Base-by-base conservation (phyloP, 2,113 vertebrate species). In the Elgaria multicarinata region DNA sequence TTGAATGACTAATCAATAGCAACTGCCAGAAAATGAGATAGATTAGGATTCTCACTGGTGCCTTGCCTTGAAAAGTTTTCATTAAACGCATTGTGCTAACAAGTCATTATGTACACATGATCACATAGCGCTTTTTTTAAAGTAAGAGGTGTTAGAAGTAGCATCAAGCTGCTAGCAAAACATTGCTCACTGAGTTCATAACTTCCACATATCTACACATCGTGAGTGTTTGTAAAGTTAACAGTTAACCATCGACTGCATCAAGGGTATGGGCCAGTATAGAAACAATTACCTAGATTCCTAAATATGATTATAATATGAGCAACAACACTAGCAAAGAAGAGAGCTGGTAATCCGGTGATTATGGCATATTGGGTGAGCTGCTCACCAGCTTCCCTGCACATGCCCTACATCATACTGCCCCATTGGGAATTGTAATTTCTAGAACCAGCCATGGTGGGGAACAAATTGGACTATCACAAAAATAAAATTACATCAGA, bases 1-100 rank as follows among this genome's bases (percentile, higher is more conserved):
- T 92, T 98, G 97, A 97, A 98, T 97, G 96, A 97, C 97, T 97
- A 97, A 98, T 98, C 97, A 98, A 98, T 97, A 97, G 95, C 96
- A 97, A 97, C 96, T 95, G 95, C 95, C 95, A 97, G 95, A 97
- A 97, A 98, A 97, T 95, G 95, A 97, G 96, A 96, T 95, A 96
- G 97, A 98, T 98, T 98, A 97, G 92, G 92, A 97, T 96, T 92
- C 94, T 97, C 96, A 97, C 95, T 85, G 92, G 95, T 96, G 96
- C 97, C 97, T 97, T 97, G 96, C 97, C 96, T 97, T 96, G 96
- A 95, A 97, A 97, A 96, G 96, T 96, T 98, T 98, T 97, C 97
- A 98, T 97, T 97, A 98, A 97, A 96, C 90, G 96, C 96, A 97
- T 97, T 97, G 96, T 97, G 96, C 95, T 95, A 97, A 97, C 96